phyloP scores from a whole-genome alignment of 2,113 vertebrate species.

The human (Homo sapiens) region GRCh38 chr16:69481001-69481500 shows the following conservation, averaged over 20 bases:
- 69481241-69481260: background rate
- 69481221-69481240: background rate
- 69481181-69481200: background rate
- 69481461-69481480: too few species aligned
- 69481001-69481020: background rate
- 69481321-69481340: background rate
- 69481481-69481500: too few species aligned
- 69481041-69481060: background rate
- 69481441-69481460: too few species aligned
- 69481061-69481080: background rate
- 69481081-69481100: background rate
- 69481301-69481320: background rate
- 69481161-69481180: too few species aligned
- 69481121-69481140: background rate
- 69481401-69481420: background rate
- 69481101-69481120: background rate
- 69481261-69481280: background rate
- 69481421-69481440: background rate
- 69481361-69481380: background rate
- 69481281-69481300: background rate
- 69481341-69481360: background rate
- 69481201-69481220: background rate
- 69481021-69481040: background rate
- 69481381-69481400: background rate
- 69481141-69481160: background rate